Conservation (phyloP, 2,888 invertebrate species). For the Physocephala rufipes region DNA sequence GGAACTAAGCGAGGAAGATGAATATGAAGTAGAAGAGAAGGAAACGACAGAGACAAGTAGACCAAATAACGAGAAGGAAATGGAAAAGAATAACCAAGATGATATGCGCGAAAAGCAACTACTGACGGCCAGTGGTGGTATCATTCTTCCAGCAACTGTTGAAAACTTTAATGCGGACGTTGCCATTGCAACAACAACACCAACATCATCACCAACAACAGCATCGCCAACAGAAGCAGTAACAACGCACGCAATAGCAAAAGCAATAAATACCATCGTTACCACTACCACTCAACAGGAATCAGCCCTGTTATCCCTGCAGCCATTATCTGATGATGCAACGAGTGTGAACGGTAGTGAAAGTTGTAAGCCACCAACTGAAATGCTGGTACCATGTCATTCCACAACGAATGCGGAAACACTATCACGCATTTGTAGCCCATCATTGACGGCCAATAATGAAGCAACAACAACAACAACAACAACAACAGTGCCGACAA, state of each 20-base stretch:
- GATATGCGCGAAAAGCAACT: conserved; percentile 34
- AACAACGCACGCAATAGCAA: conserved; percentile 25
- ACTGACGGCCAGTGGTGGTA: not conserved
- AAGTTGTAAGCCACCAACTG: conserved; percentile 51
- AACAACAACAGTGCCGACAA: conserved; percentile 33
- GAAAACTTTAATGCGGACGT: conserved; percentile 27
- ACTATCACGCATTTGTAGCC: conserved; percentile 38
- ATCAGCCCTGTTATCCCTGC: conserved; percentile 58
- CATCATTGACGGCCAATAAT: conserved; percentile 42
- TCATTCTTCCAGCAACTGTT: conserved; percentile 36
- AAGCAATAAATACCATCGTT: not conserved
- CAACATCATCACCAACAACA: conserved; percentile 22
- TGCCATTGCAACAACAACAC: conserved; percentile 26
- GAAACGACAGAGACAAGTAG: conserved; percentile 36
- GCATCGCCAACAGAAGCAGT: not conserved
- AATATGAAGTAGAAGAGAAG: conserved; percentile 49
- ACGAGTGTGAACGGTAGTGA: conserved; percentile 55
- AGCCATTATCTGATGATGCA: conserved; percentile 49
- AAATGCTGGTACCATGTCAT: not conserved
- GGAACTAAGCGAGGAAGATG: conserved; percentile 58
- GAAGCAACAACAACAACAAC: conserved; percentile 30
- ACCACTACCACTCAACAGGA: not conserved
- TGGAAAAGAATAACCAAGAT: conserved; percentile 32
- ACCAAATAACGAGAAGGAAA: conserved; percentile 44
- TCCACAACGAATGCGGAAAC: conserved; percentile 24